phyloP scores from a whole-genome alignment of 2,113 vertebrate species.

The Spea bombifrons region DNA sequence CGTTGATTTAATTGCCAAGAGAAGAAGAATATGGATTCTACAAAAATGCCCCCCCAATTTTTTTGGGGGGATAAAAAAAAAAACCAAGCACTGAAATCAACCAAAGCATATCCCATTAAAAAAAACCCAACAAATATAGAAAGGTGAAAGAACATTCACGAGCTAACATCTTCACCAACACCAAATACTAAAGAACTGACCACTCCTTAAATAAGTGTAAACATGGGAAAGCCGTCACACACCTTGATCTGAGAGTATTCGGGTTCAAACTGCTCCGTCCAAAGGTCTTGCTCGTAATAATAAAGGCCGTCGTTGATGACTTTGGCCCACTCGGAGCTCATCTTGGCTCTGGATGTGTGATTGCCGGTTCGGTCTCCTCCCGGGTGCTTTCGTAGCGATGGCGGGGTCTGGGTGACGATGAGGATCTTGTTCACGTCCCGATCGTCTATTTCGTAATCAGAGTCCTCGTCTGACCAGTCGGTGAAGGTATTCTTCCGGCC shows the following conservation, averaged over 20 bases:
- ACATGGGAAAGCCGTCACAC: slow-evolving; percentile 40
- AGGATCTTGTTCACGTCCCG: slow-evolving; percentile 97
- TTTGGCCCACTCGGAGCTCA: slow-evolving; percentile 87
- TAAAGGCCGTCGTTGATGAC: slow-evolving; percentile 96
- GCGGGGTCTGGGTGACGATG: slow-evolving; percentile 94
- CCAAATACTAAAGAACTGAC: no score
- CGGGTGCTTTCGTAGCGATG: slow-evolving; percentile 91
- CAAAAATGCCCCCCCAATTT: no score
- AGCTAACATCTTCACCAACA: no score
- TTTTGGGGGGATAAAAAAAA: no score
- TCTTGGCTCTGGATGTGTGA: slow-evolving; percentile 89
- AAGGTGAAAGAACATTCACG: no score
- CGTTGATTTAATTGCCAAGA: no score
- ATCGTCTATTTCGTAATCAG: slow-evolving; percentile 93
- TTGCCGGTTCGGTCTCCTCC: slow-evolving; percentile 93
- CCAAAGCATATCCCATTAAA: no score
- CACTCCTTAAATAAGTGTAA: no score
- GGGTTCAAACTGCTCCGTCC: slow-evolving; percentile 91
- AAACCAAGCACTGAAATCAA: no score
- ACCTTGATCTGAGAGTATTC: slow-evolving; percentile 99
- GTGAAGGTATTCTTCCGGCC: slow-evolving; percentile 97
- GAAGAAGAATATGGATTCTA: no score
- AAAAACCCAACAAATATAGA: no score
- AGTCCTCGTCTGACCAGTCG: slow-evolving; percentile 94
- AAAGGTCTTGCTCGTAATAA: slow-evolving; percentile 96